Conservation (phyloP, 2,888 invertebrate species). For the Drosophila lacicola region DNA sequence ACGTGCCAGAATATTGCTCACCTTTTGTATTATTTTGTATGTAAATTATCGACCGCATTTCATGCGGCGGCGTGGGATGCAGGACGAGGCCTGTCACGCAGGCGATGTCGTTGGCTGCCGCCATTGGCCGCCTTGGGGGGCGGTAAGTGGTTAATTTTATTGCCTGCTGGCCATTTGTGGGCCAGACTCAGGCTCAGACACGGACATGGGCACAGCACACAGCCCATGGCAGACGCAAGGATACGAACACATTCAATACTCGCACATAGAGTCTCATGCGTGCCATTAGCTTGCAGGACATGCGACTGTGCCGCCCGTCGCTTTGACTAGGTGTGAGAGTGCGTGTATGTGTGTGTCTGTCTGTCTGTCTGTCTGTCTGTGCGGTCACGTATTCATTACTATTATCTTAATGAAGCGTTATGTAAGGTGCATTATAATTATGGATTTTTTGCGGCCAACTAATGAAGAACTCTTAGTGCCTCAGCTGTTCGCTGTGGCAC, state of each 20-base stretch:
- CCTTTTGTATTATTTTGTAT: conserved; percentile 65
- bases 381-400: conserved; percentile 81
- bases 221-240: conserved; percentile 20
- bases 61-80: conserved; percentile 17
- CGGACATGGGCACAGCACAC: not conserved
- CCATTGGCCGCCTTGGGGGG: conserved; percentile 47
- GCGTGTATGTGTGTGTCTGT: not conserved
- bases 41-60: conserved; percentile 77
- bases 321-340: not conserved
- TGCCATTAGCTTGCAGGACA: conserved; percentile 71
- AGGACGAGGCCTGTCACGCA: conserved; percentile 59
- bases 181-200: conserved; percentile 2
- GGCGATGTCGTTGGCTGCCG: conserved; percentile 26
- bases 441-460: conserved; percentile 65
- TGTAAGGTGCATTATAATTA: conserved; percentile 82
- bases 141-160: conserved; percentile 77
- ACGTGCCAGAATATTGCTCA: conserved; percentile 21
- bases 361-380: conserved; percentile 38
- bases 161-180: conserved; percentile 74
- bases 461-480: conserved; percentile 58
- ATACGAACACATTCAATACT: conserved; percentile 19
- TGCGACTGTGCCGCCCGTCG: conserved; percentile 21
- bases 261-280: conserved; percentile 67
- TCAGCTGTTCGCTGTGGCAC: conserved; percentile 5
- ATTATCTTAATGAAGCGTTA: conserved; percentile 82